A percentile compares a stretch with the other conserved stretches of the same genome.
These are phyloP conservation scores for Musca domestica DNA, from an alignment of 1,140 invertebrate species.

Conservation along the genomic window DNA sequence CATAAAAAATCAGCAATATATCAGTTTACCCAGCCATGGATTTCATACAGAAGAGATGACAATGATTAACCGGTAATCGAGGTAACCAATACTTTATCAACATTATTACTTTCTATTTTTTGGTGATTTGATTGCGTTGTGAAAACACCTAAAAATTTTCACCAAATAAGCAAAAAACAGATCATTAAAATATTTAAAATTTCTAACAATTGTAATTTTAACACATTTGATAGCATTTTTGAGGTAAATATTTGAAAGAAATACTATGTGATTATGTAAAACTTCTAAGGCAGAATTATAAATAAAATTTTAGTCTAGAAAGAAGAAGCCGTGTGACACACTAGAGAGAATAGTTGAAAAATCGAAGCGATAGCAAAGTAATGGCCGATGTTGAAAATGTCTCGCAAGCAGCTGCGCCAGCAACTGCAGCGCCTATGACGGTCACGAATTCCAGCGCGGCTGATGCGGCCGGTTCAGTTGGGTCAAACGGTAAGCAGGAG, in stretches of 20 bases:
- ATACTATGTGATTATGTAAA: not conserved
- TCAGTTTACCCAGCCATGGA: no score
- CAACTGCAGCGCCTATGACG: conserved; percentile 22
- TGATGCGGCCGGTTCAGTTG: conserved; percentile 29
- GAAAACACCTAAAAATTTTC: conserved; percentile 24
- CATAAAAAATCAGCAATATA: no score
- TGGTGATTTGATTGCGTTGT: conserved; percentile 24
- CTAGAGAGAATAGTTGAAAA: conserved; percentile 26
- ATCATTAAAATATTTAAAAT: not conserved
- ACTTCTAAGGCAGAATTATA: not conserved
- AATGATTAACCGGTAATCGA: no score
- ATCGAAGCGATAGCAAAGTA: conserved; percentile 32
- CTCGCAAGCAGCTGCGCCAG: conserved; percentile 24
- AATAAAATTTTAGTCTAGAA: conserved; percentile 6
- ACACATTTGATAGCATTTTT: not conserved
- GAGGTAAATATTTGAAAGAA: not conserved
- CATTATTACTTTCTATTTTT: conserved; percentile 24
- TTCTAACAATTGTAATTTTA: not conserved
- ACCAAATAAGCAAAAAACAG: conserved; percentile 17
- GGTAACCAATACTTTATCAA: no score
- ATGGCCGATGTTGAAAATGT: conserved; percentile 50
- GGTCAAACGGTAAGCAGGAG: not conserved
- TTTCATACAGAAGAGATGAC: no score
- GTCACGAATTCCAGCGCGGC: conserved; percentile 13
- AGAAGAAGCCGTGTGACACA: conserved; percentile 4